Conservation (phyloP, 92 coral and sea anemone genomes). For the Micromussa lordhowensis region DNA sequence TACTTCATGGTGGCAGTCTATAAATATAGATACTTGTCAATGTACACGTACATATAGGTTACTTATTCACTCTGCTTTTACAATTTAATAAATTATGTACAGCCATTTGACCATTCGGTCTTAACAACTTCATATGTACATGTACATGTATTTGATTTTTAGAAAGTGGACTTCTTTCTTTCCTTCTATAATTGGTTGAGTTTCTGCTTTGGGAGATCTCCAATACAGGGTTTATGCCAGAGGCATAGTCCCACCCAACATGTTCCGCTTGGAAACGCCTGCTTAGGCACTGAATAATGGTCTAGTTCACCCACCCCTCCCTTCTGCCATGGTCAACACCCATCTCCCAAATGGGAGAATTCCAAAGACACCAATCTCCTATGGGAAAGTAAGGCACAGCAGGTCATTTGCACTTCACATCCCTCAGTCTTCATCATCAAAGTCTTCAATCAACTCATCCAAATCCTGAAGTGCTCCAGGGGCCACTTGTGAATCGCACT, state of each 20-base stretch:
- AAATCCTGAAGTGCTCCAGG: slow-evolving; percentile 21
- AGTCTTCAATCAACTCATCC: slow-evolving; percentile 76
- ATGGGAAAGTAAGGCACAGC: background rate
- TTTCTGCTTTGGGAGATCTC: background rate
- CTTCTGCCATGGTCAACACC: background rate
- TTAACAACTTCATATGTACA: background rate
- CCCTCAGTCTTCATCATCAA: slow-evolving; percentile 64
- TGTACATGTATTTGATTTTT: too few species aligned
- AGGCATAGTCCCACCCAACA: background rate
- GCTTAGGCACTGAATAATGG: background rate
- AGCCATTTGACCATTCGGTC: background rate
- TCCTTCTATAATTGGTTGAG: background rate
- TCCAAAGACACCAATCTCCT: too few species aligned
- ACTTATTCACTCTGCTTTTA: background rate
- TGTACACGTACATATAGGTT: background rate
- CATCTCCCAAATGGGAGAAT: background rate
- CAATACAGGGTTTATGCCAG: background rate
- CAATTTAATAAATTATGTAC: background rate
- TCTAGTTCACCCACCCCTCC: background rate
- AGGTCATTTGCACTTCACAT: background rate
- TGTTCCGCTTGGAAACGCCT: background rate
- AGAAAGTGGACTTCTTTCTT: too few species aligned
- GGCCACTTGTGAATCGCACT: slow-evolving; percentile 43
- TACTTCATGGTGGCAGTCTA: background rate
- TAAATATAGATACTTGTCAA: background rate